These are phyloP conservation scores for Bos javanicus DNA, from an alignment of 2,113 vertebrate species.

Conservation along the genomic window DNA sequence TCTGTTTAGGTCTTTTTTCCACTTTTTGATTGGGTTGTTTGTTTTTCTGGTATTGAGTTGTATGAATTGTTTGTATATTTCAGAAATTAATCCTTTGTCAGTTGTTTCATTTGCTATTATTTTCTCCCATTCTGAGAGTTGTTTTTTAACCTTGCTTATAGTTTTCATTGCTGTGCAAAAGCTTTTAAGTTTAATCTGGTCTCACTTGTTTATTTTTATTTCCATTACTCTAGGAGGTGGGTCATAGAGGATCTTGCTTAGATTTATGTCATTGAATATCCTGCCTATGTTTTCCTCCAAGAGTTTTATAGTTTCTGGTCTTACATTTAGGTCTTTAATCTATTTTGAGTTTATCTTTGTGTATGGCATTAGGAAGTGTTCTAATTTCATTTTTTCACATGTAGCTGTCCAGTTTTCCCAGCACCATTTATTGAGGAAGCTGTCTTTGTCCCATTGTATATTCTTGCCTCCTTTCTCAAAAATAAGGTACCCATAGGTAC, in stretches of 20 bases:
- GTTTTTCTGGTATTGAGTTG: not conserved
- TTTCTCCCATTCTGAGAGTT: not conserved
- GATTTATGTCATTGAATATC: not conserved
- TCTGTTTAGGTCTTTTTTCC: not conserved
- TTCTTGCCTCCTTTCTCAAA: not conserved
- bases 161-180: not conserved
- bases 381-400: not conserved
- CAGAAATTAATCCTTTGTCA: not conserved
- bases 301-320: not conserved
- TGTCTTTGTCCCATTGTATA: not conserved
- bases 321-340: not conserved
- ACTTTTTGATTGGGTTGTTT: not conserved
- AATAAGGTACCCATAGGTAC: not conserved
- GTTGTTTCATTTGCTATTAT: not conserved
- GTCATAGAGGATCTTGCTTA: not conserved
- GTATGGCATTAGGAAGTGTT: not conserved
- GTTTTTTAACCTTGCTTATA: not conserved
- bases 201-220: not conserved
- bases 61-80: not conserved
- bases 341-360: not conserved
- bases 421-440: not conserved
- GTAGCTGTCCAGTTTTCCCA: not conserved
- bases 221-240: not conserved
- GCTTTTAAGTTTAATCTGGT: not conserved
- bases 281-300: not conserved